phyloP scores from a whole-genome alignment of 2,797 vertebrate genomes.

The Pseudopleuronectes americanus region DNA sequence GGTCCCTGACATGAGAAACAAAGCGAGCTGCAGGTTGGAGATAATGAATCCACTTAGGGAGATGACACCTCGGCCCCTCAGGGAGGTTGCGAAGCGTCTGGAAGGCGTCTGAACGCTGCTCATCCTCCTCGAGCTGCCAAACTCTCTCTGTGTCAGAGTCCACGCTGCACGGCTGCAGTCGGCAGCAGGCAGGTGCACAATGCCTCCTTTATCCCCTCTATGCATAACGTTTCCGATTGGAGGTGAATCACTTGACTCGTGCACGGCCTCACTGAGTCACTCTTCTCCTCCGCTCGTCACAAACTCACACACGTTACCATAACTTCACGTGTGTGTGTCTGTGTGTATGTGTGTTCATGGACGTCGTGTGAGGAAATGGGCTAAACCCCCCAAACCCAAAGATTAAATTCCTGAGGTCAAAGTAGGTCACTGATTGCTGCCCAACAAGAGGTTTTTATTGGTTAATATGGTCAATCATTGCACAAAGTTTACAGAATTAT shows the following conservation, averaged over 20 bases:
- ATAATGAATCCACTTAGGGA: constrained; percentile 53
- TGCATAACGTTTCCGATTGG: constrained; percentile 70
- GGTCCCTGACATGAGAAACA: constrained; percentile 13
- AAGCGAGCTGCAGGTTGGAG: constrained; percentile 30
- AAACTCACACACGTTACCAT: background rate
- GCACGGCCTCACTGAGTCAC: constrained; percentile 31
- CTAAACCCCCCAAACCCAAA: background rate
- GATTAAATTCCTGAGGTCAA: background rate
- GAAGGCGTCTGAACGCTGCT: constrained; percentile 65
- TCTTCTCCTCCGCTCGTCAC: background rate
- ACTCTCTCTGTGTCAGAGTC: constrained; percentile 73
- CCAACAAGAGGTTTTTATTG: background rate
- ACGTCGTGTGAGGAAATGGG: background rate
- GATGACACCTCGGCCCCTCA: constrained; percentile 56
- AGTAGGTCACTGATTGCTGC: background rate
- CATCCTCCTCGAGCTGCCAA: constrained; percentile 69
- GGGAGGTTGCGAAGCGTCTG: constrained; percentile 51
- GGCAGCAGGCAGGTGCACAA: constrained; percentile 76
- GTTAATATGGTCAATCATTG: constrained; percentile 6
- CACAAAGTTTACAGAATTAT: background rate
- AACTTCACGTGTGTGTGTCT: constrained; percentile 5
- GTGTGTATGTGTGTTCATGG: background rate
- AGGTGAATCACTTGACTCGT: constrained; percentile 70
- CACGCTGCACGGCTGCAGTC: constrained; percentile 42
- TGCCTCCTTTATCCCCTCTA: constrained; percentile 64